Evolutionary conservation across 2,113 vertebrate species (phyloP).

Genomic region (Baryphthengus martii): DNA sequence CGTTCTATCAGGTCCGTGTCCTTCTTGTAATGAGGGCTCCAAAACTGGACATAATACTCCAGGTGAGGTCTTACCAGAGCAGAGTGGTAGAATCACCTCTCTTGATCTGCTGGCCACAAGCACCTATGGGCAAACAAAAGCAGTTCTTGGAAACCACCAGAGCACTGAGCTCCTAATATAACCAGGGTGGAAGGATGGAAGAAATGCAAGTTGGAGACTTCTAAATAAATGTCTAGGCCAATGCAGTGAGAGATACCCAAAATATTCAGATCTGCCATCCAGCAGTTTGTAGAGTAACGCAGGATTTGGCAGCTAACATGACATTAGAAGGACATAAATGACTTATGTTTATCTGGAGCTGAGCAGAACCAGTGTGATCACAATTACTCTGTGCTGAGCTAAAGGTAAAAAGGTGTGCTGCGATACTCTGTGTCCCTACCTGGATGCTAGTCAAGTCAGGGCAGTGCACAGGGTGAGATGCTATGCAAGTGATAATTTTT

Average conservation of each 20-base stretch:
- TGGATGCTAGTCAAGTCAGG: accelerated
- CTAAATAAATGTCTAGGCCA: neutral
- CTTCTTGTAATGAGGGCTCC: too few relatives aligned
- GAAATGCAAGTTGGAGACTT: neutral
- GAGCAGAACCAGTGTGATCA: neutral
- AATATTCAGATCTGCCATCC: neutral
- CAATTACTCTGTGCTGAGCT: neutral
- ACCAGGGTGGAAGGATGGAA: neutral
- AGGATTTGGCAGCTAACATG: neutral
- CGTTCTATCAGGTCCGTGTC: too few relatives aligned
- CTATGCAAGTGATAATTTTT: neutral
- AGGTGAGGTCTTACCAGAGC: too few relatives aligned
- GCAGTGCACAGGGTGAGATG: neutral
- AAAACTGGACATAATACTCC: too few relatives aligned
- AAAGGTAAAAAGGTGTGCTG: neutral
- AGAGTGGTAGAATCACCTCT: too few relatives aligned
- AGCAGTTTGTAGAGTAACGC: neutral
- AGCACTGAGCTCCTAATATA: neutral
- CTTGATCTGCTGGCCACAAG: too few relatives aligned
- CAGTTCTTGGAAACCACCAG: neutral
- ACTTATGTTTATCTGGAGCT: neutral
- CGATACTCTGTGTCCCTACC: neutral
- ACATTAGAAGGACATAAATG: neutral
- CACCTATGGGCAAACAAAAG: neutral
- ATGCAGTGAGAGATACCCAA: neutral